phyloP scores from a whole-genome alignment of 2,113 vertebrate species.

The Colinus virginianus region DNA sequence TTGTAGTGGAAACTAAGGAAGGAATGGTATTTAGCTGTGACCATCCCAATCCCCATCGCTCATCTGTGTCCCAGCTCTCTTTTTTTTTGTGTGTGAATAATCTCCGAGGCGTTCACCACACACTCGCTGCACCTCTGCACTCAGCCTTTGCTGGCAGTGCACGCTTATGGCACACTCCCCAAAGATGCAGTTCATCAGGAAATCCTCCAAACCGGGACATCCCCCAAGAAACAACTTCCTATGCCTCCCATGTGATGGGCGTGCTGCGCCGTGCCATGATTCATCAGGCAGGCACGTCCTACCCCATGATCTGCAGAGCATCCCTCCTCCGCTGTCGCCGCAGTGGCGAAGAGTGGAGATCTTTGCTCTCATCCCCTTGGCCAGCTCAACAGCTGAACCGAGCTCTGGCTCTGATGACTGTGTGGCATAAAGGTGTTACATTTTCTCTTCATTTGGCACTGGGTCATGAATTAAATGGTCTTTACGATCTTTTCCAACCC shows the following conservation, averaged over 20 bases:
- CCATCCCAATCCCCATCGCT: not conserved
- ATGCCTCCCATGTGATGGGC: not conserved
- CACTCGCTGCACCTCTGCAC: rapidly evolving
- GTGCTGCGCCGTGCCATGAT: not conserved
- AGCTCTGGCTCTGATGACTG: not conserved
- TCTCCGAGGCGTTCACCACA: not conserved
- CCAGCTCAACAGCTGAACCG: not conserved
- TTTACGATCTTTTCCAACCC: not conserved
- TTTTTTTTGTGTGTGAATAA: too few species aligned
- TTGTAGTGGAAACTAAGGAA: not conserved
- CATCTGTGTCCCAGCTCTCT: not conserved
- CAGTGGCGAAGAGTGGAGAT: not conserved
- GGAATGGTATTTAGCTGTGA: not conserved
- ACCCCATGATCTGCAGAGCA: not conserved
- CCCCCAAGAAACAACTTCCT: not conserved
- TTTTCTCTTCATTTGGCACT: not conserved
- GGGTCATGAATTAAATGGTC: not conserved
- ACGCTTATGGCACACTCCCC: not conserved
- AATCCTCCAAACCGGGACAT: not conserved
- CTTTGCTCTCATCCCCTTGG: not conserved
- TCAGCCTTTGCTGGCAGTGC: not conserved
- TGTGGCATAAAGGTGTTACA: not conserved
- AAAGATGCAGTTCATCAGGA: not conserved
- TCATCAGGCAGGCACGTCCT: not conserved
- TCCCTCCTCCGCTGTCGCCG: rapidly evolving